A percentile compares a stretch with the other conserved stretches of the same genome.
phyloP scores from a whole-genome alignment of 2,888 invertebrate genomes.

The Ethmia dodecea region DNA sequence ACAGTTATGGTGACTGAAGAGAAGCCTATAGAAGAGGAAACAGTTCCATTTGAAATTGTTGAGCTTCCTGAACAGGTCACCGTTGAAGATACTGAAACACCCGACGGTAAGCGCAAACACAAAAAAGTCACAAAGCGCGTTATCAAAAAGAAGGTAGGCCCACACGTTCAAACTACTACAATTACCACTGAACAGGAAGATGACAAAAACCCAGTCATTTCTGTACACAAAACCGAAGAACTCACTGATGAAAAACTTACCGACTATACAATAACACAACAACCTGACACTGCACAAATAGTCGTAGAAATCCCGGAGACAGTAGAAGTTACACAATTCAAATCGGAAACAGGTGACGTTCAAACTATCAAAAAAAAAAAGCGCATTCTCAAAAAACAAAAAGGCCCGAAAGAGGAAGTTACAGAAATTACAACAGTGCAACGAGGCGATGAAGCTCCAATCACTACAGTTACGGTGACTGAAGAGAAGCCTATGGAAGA shows the following conservation, averaged over 20 bases:
- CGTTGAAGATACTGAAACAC: constrained; percentile 19
- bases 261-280: too few species aligned
- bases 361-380: constrained; percentile 12
- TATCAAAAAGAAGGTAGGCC: constrained; percentile 49
- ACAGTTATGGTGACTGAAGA: constrained; percentile 22
- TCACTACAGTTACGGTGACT: constrained; percentile 25
- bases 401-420: constrained; percentile 29
- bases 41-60: constrained; percentile 23
- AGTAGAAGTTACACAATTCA: constrained; percentile 46
- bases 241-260: too few species aligned
- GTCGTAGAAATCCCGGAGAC: constrained; percentile 30
- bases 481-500: constrained; percentile 25
- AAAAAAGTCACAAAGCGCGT: constrained; percentile 32
- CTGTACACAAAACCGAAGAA: constrained; percentile 44
- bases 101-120: constrained; percentile 21
- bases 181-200: constrained; percentile 55
- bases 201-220: constrained; percentile 51
- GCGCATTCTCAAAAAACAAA: constrained; percentile 29
- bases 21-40: constrained; percentile 25
- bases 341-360: constrained; percentile 36
- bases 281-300: constrained; percentile 27
- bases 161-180: constrained; percentile 36
- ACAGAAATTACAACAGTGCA: constrained; percentile 19
- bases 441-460: constrained; percentile 18
- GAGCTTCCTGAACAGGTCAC: constrained; percentile 23